Evolutionary conservation across 2,797 vertebrate genomes (phyloP), one percentile per base, ranked within the genome.

Genomic region (Microctenopoma lineatum): DNA sequence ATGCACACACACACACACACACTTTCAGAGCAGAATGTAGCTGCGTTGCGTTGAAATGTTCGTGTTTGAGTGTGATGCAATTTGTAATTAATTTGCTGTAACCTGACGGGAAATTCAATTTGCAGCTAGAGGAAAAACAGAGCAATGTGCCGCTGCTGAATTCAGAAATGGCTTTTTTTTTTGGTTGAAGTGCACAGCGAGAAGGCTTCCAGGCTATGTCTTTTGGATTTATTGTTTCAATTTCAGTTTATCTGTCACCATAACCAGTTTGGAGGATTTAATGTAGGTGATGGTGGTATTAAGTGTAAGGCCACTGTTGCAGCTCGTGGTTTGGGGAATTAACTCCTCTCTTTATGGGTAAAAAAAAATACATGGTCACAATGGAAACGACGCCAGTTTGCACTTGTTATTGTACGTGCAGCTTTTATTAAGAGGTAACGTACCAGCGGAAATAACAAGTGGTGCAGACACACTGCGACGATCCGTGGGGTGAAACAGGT

Each of bases 51-150:
- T 45, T 7, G n/a, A 15, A 18, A 10, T 8, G 6, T 7, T 21
- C n/a, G 16, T 45, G 5, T 9, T 5, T 21, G 25, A 53, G 57
- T 26, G 12, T 59, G 50, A 26, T 25, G 39, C 48, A 59, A 38
- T 59, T 71, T 38, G 29, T 59, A 76, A 70, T 68, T 47, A 76
- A 74, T 66, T 66, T 56, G 48, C 44, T 59, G 44, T 44, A 57
- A 46, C 38, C 63, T 71, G 53, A 0, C 46, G 57, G 54, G 57
- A 77, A 62, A 72, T 63, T 45, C 46, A 26, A 12, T 42, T 58
- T 59, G 25, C 66, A 65, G 34, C 65, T 55, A 45, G 13, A 39
- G 38, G 59, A 70, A 25, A 12, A 63, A 44, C 41, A 38, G 29
- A 53, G 45, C 45, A 36, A 18, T 51, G 3, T 47, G 42, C 21